A percentile compares a stretch with the other conserved stretches of the same genome.
phyloP scores from a whole-genome alignment of 2,888 invertebrate genomes.

The Aplocera efformata region DNA sequence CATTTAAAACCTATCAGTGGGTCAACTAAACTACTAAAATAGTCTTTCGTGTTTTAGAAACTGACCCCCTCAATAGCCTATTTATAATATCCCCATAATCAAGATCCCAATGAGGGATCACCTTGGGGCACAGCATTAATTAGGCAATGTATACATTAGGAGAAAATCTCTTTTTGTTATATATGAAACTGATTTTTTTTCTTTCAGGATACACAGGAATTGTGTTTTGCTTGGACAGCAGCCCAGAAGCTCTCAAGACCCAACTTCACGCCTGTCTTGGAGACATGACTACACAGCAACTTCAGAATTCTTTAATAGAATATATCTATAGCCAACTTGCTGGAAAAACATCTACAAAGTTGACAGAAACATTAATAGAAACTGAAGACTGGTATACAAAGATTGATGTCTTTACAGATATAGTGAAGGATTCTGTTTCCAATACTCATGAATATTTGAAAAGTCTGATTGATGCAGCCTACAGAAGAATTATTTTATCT shows the following conservation, averaged over 20 bases:
- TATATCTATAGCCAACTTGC: constrained; percentile 33
- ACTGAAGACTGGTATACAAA: constrained; percentile 30
- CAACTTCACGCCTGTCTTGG: constrained; percentile 42
- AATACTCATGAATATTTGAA: constrained; percentile 32
- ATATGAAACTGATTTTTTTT: too few species aligned
- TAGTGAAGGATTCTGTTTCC: constrained; percentile 17
- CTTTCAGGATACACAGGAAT: constrained; percentile 24
- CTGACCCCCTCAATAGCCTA: too few species aligned
- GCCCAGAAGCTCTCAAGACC: constrained; percentile 41
- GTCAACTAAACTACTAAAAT: too few species aligned
- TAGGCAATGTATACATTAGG: too few species aligned
- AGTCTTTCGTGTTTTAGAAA: too few species aligned
- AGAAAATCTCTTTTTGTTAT: too few species aligned
- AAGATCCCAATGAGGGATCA: too few species aligned
- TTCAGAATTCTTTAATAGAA: constrained; percentile 35
- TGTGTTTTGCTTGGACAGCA: constrained; percentile 49
- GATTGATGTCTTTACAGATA: constrained; percentile 24
- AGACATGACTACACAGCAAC: constrained; percentile 29
- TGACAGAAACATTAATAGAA: constrained; percentile 22
- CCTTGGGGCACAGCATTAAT: too few species aligned
- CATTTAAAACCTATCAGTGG: too few species aligned
- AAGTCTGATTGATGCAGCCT: constrained; percentile 26
- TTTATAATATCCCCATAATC: too few species aligned
- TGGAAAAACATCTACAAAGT: constrained; percentile 21
- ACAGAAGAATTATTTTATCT: constrained; percentile 32